A percentile compares a stretch with the other conserved stretches of the same genome.
Evolutionary conservation across 2,888 invertebrate genomes (phyloP).

Genomic region (Limnephilus marmoratus): DNA sequence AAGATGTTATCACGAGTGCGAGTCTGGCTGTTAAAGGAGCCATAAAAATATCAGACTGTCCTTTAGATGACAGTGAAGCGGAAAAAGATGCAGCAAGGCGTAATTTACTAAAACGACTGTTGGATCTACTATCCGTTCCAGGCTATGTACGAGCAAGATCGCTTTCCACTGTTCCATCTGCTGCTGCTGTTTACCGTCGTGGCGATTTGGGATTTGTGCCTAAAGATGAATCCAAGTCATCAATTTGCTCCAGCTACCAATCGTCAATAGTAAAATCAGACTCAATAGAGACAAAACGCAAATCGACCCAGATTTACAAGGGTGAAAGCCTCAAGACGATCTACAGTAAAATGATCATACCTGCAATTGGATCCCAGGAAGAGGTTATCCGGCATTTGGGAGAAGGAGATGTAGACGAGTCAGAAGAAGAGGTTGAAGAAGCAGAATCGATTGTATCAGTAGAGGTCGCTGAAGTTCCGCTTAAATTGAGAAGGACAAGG

Average conservation of each 20-base stretch:
- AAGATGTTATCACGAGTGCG: slow-evolving; percentile 79
- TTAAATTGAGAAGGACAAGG: background rate
- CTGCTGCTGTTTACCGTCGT: slow-evolving; percentile 78
- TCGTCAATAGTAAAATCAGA: slow-evolving; percentile 54
- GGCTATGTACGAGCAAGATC: slow-evolving; percentile 67
- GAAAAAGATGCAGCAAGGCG: slow-evolving; percentile 74
- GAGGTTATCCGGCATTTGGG: background rate
- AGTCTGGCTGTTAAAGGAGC: slow-evolving; percentile 79
- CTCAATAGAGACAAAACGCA: slow-evolving; percentile 59
- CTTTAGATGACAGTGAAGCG: slow-evolving; percentile 72
- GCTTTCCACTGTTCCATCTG: slow-evolving; percentile 73
- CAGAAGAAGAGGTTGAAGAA: slow-evolving; percentile 16
- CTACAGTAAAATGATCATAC: slow-evolving; percentile 50
- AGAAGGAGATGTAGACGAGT: slow-evolving; percentile 27
- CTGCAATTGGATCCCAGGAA: slow-evolving; percentile 34
- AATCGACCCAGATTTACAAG: slow-evolving; percentile 53
- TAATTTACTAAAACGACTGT: slow-evolving; percentile 77
- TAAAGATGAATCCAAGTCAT: slow-evolving; percentile 70
- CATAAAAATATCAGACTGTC: slow-evolving; percentile 76
- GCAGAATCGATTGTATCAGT: background rate
- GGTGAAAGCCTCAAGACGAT: slow-evolving; percentile 52
- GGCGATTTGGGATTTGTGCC: slow-evolving; percentile 84
- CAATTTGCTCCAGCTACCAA: slow-evolving; percentile 58
- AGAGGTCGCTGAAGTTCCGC: background rate
- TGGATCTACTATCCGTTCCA: slow-evolving; percentile 74